A percentile compares a stretch with the other conserved stretches of the same genome.
These are phyloP conservation scores for Spodoptera frugiperda DNA, from an alignment of 1,140 invertebrate genomes.

Conservation along the genomic window DNA sequence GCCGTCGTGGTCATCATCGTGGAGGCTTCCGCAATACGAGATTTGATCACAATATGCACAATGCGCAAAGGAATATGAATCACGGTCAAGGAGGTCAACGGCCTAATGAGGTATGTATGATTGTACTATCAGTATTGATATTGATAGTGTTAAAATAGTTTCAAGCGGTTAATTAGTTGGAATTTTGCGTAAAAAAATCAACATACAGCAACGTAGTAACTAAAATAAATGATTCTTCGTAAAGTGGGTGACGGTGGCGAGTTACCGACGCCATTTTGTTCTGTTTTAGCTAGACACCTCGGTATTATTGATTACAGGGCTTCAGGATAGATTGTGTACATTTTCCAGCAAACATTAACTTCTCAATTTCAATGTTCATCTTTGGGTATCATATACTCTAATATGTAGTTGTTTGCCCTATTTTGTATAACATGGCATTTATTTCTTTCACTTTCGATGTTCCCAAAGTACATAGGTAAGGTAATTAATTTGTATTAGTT, in stretches of 20 bases:
- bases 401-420: no score
- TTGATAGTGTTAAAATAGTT: background rate
- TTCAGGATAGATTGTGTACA: no score
- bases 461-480: no score
- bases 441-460: no score
- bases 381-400: no score
- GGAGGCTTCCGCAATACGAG: conserved; percentile 72
- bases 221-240: no score
- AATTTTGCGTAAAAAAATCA: background rate
- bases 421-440: no score
- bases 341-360: no score
- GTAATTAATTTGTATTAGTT: no score
- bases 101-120: conserved; percentile 73
- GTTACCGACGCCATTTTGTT: conserved; percentile 65
- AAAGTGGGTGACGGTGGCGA: background rate
- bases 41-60: conserved; percentile 72
- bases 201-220: no score
- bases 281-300: conserved; percentile 55
- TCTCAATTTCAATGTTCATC: no score
- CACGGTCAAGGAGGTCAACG: conserved; percentile 79
- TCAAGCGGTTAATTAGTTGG: background rate
- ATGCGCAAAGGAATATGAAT: conserved; percentile 63
- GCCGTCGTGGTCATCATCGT: conserved; percentile 72
- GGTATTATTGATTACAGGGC: conserved; percentile 10
- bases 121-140: conserved; percentile 3